Evolutionary conservation across 2,888 invertebrate genomes (phyloP), one percentile per base, ranked within the genome.

Genomic region (Aspidiotus rigidus): DNA sequence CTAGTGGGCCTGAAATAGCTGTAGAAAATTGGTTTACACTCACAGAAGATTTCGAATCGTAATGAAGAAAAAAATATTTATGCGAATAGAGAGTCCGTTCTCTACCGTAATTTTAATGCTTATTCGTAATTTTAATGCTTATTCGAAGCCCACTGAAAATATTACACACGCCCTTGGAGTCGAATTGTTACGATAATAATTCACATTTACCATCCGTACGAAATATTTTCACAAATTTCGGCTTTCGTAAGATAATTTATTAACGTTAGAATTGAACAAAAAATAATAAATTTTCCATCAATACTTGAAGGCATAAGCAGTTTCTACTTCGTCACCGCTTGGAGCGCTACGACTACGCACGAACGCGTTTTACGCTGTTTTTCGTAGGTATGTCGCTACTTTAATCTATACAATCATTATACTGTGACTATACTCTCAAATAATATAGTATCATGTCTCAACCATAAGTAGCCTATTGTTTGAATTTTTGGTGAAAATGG

Each of bases 371-470:
- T 6, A 6, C 6, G 49, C 10, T n/a, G 49, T 49, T 49, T 49
- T 49, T 49, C n/a, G 49, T 49, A n/a, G n/a, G 49, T 49, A 49
- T 49, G 49, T 49, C 49, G 49, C 49, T 49, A 49, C 49, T 49
- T 13, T 49, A 49, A 49, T 49, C 49, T n/a, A n/a, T 49, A 49
- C n/a, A n/a, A n/a, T n/a, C n/a, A n/a, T n/a, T n/a, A n/a, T 49
- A 49, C 49, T 49, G 49, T 49, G 49, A n/a, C n/a, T n/a, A n/a
- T n/a, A n/a, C n/a, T n/a, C n/a, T n/a, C n/a, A n/a, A n/a, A n/a
- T n/a, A n/a, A n/a, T n/a, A n/a, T n/a, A n/a, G n/a, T n/a, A n/a
- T n/a, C n/a, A n/a, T n/a, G n/a, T n/a, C n/a, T n/a, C n/a, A n/a
- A n/a, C n/a, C n/a, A n/a, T n/a, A n/a, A n/a, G n/a, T n/a, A n/a